A percentile compares a stretch with the other conserved stretches of the same genome.
phyloP scores from a whole-genome alignment of 2,888 invertebrate genomes.

The Sarcophaga rosellei region DNA sequence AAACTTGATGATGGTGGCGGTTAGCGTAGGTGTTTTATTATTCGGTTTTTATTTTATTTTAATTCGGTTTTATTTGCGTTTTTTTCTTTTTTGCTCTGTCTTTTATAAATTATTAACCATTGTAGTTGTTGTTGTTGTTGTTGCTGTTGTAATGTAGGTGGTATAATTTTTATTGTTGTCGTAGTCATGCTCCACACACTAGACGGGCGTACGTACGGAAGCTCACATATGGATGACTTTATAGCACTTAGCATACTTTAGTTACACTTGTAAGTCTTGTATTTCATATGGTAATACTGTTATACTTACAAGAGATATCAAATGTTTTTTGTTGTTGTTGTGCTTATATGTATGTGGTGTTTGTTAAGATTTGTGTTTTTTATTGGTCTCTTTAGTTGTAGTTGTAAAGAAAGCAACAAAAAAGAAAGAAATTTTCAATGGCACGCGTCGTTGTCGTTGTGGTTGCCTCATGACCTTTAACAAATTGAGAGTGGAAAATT shows the following conservation, averaged over 20 bases:
- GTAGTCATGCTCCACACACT: slow-evolving; percentile 41
- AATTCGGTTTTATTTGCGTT: not conserved
- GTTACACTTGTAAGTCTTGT: not conserved
- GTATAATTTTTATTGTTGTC: slow-evolving; percentile 43
- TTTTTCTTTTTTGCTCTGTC: not conserved
- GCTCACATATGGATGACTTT: not conserved
- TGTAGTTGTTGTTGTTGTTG: not conserved
- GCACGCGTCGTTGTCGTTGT: slow-evolving; percentile 53
- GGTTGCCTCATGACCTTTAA: not conserved
- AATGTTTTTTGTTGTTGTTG: slow-evolving; percentile 1
- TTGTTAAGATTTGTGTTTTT: not conserved
- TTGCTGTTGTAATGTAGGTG: slow-evolving; percentile 56
- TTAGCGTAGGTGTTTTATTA: not conserved
- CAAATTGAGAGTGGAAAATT: not conserved
- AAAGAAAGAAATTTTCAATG: slow-evolving; percentile 40
- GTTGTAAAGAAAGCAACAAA: slow-evolving; percentile 4
- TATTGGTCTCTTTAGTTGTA: not conserved
- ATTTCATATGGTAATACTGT: not conserved
- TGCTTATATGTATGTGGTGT: slow-evolving; percentile 40
- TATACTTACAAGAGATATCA: not conserved
- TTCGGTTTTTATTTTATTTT: not conserved
- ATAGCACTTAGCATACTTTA: not conserved
- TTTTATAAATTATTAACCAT: not conserved
- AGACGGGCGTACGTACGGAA: not conserved
- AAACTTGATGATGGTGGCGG: not conserved